Base-by-base conservation (phyloP, 2,888 invertebrate genomes). In the Thera britannica region DNA sequence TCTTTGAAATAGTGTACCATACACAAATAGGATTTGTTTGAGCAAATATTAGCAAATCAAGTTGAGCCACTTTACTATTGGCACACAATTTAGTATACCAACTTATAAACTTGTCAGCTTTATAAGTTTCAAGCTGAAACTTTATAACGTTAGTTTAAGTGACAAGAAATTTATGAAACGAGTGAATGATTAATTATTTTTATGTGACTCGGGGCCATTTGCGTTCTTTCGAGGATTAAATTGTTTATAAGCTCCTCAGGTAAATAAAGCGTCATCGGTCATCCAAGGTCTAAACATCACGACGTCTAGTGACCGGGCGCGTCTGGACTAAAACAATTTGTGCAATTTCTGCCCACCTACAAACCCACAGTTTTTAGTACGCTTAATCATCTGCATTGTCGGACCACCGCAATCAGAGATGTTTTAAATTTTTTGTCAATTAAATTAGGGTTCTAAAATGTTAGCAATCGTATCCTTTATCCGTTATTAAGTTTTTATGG, bases 271-370 rank as follows among this genome's bases (percentile, higher is more conserved):
- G 36, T 55, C 51, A 34, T 56, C 54, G 65, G 61, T 63, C 67
- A 65, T 67, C 63, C 70, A 72, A 72, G 71, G 70, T 67, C 67
- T 66, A 67, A 62, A n/a, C 35, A 62, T 9, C 7, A 34, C 55
- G 62, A 56, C 54, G 67, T 71, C 70, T 71, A 70, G 70, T 69
- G 67, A 68, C 70, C 64, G 58, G 67, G n/a, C 51, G 7, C 23
- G 74, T 74, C 72, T 68, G 69, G 67, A 23, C 23, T 23, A 23
- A 23, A 74, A 72, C 75, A 82, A 83, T 84, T 83, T 80, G 77
- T 75, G 77, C 75, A 81, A 84, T 81, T 80, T 75, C 76, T 73
- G 68, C 77, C 83, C 82, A 81, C 78, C 77, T 77, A 78, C 78
- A 71, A 23, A 73, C 69, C 70, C 70, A 71, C 76, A 72, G 72